These are phyloP conservation scores for Drosophila albomicans DNA, from an alignment of 1,140 invertebrate genomes.

Conservation along the genomic window DNA sequence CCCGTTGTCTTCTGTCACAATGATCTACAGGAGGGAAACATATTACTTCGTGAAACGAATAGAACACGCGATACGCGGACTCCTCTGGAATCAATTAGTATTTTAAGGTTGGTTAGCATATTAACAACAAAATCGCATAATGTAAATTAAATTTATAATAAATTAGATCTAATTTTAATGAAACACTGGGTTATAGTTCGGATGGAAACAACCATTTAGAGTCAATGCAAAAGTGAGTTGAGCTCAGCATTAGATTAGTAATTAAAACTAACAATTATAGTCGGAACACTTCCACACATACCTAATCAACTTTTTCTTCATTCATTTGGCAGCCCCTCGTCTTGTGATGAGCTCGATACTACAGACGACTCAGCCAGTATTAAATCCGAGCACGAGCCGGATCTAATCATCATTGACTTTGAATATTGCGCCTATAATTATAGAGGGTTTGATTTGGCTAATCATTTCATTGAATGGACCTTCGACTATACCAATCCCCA, in stretches of 20 bases:
- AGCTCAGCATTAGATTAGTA: neutral
- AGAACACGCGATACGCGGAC: conserved; percentile 35
- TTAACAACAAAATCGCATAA: neutral
- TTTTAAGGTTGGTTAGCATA: conserved; percentile 47
- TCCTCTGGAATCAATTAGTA: conserved; percentile 58
- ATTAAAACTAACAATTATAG: conserved; percentile 8
- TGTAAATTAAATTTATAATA: neutral
- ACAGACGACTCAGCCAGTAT: conserved; percentile 73
- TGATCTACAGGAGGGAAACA: conserved; percentile 97
- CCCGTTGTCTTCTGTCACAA: conserved; percentile 99
- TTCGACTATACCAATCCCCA: conserved; percentile 94
- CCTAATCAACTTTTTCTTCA: conserved; percentile 18
- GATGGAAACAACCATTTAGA: conserved; percentile 74
- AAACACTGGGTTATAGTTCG: conserved; percentile 68
- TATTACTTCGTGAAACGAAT: conserved; percentile 62
- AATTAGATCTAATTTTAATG: conserved; percentile 67
- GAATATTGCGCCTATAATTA: conserved; percentile 98
- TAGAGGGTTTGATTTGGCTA: conserved; percentile 97
- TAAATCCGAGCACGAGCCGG: conserved; percentile 85
- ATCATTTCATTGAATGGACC: conserved; percentile 98
- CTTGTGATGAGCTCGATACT: conserved; percentile 65
- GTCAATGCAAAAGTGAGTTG: conserved; percentile 63
- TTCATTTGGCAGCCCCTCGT: conserved; percentile 37
- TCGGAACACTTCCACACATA: conserved; percentile 1
- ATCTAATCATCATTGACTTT: conserved; percentile 94